These are phyloP conservation scores for Mycalesis mineus DNA, from an alignment of 2,888 invertebrate species.

Conservation along the genomic window DNA sequence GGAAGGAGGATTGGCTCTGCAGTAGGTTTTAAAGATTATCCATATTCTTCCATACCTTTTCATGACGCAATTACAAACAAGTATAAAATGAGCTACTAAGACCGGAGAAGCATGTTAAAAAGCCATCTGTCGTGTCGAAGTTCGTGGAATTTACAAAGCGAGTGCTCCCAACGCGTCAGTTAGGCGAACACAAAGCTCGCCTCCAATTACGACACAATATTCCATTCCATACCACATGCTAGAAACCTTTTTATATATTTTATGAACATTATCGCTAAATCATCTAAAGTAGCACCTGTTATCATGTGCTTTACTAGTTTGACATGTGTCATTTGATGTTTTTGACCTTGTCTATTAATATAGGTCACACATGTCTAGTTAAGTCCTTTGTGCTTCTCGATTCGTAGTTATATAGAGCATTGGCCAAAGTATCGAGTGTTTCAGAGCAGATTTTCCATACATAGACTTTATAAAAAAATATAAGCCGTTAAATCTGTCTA, in stretches of 20 bases:
- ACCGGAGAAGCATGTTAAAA: constrained; percentile 29
- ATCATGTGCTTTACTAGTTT: constrained; percentile 6
- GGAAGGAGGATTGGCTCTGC: no score
- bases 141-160: constrained; percentile 32
- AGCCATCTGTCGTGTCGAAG: constrained; percentile 26
- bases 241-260: constrained; percentile 26
- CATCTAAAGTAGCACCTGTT: constrained; percentile 19
- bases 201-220: constrained; percentile 29
- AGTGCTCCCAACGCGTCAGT: constrained; percentile 36
- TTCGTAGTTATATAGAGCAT: neutral
- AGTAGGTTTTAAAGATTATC: no score
- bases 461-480: neutral
- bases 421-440: neutral
- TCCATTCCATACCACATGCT: constrained; percentile 23
- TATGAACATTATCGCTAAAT: constrained; percentile 23
- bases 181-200: constrained; percentile 28
- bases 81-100: constrained; percentile 31
- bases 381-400: neutral
- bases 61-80: no score
- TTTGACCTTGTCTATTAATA: constrained; percentile 5
- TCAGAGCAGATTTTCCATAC: neutral
- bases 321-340: constrained; percentile 2
- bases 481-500: no score
- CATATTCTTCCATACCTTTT: no score
- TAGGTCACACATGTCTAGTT: constrained; percentile 4